Conservation (phyloP, 2,797 vertebrate species). For the Acridotheres tristis region DNA sequence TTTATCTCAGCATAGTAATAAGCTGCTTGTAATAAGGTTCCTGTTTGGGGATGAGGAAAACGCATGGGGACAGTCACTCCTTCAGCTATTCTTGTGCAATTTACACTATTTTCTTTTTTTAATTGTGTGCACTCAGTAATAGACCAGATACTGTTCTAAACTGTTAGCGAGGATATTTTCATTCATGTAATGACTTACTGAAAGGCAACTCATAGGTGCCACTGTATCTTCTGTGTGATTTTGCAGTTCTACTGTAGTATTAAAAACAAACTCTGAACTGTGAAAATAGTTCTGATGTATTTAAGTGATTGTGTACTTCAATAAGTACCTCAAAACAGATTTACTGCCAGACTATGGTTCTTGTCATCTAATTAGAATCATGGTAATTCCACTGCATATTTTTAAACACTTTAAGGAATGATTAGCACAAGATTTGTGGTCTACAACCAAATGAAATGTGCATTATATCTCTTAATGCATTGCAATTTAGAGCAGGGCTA, state of each 20-base stretch:
- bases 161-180: not conserved
- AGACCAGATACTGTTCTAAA: not conserved
- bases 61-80: not conserved
- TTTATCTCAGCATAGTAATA: not conserved
- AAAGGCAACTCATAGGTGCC: not conserved
- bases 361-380: constrained; percentile 50
- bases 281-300: constrained; percentile 5
- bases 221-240: not conserved
- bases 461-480: not conserved
- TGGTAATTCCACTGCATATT: constrained; percentile 33
- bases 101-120: not conserved
- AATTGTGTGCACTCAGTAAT: not conserved
- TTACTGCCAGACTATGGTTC: not conserved
- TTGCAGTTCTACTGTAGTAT: constrained; percentile 1
- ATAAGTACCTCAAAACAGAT: constrained; percentile 26
- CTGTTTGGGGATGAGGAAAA: not conserved
- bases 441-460: constrained; percentile 35
- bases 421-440: constrained; percentile 51
- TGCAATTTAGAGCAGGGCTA: not conserved
- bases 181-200: not conserved
- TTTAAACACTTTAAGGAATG: constrained; percentile 29
- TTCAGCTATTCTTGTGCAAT: not conserved
- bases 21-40: not conserved
- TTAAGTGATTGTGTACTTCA: not conserved
- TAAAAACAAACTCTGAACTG: not conserved